These are phyloP conservation scores for Pedionomus torquatus DNA, from an alignment of 2,113 vertebrate genomes.

Conservation along the genomic window DNA sequence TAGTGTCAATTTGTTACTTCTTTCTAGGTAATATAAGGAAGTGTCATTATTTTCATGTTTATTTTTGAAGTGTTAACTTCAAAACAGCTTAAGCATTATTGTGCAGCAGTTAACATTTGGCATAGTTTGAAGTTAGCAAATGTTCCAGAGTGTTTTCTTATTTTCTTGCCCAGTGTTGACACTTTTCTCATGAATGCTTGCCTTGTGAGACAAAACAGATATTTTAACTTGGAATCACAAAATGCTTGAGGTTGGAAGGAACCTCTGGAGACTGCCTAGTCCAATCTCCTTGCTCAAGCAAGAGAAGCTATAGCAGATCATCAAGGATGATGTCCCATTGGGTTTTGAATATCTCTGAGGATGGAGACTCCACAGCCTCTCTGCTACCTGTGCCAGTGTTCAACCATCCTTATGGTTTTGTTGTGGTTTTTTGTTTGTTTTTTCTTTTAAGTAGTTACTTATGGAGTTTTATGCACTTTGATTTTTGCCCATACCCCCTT, in stretches of 20 bases:
- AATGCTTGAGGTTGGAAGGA: not conserved
- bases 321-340: not conserved
- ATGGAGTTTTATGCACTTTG: not conserved
- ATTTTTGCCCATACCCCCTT: not conserved
- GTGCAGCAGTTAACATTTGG: not conserved
- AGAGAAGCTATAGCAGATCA: not conserved
- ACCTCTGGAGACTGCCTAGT: not conserved
- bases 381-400: not conserved
- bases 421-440: not conserved
- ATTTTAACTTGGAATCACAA: not conserved
- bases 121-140: not conserved
- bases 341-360: not conserved
- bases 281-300: not conserved
- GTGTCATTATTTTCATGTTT: not conserved
- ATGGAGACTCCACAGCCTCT: not conserved
- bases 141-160: not conserved
- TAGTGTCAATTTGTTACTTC: not conserved
- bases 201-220: not conserved
- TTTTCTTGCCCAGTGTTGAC: not conserved
- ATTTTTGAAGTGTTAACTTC: not conserved
- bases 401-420: not conserved
- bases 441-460: not conserved
- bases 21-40: not conserved
- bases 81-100: not conserved
- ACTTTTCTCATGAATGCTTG: not conserved